These are phyloP conservation scores for Ceriagrion tenellum DNA, from an alignment of 2,888 invertebrate genomes.

Conservation along the genomic window DNA sequence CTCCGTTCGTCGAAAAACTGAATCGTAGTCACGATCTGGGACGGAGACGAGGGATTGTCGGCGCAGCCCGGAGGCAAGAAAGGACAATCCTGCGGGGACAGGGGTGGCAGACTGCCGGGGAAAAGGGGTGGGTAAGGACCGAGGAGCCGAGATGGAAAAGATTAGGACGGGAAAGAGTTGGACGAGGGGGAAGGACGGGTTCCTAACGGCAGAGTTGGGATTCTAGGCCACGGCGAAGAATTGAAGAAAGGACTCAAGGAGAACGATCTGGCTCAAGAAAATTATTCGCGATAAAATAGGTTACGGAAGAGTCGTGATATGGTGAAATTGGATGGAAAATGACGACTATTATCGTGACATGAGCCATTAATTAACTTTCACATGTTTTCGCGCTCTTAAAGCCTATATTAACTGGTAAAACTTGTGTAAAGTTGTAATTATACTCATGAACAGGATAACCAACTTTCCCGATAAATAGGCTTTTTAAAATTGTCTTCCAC, in stretches of 20 bases:
- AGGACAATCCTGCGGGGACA: not conserved
- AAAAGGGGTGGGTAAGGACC: no score
- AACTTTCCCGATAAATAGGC: no score
- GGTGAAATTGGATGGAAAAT: no score
- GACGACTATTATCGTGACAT: no score
- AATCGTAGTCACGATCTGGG: conserved; percentile 11
- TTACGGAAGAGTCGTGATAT: not conserved
- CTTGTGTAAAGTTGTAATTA: no score
- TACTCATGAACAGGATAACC: no score
- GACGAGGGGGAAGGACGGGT: no score
- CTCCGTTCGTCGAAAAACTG: not conserved
- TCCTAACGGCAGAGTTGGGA: not conserved
- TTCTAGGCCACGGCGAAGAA: not conserved
- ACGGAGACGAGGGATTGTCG: not conserved
- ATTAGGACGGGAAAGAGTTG: not conserved
- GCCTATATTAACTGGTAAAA: no score
- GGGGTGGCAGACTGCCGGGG: not conserved
- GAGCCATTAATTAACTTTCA: no score
- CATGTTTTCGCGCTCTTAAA: no score
- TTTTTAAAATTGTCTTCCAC: no score
- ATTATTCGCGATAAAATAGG: not conserved
- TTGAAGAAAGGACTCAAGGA: not conserved
- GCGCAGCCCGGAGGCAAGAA: not conserved
- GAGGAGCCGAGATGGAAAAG: not conserved
- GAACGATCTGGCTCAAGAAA: not conserved